Base-by-base conservation (phyloP, 2,888 invertebrate genomes). In the Nysson spinosus region DNA sequence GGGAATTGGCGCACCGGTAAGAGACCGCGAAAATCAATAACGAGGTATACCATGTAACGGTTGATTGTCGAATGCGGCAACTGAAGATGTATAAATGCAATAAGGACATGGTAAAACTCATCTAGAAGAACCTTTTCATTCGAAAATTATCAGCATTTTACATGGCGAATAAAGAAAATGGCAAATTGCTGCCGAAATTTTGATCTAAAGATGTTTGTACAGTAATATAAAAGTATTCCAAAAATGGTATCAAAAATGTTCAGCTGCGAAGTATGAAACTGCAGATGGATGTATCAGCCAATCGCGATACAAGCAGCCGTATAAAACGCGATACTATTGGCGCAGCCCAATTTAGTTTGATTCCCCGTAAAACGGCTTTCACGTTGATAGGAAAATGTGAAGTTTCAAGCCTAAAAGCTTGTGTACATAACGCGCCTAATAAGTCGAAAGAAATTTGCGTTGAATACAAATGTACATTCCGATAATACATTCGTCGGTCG, bases 21-120 rank as follows among this genome's bases (percentile, higher is more conserved):
- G 72, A 62, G 69, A 65, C 58, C 61, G 68, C 68, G 63, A 77
- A 75, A 77, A 75, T 75, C 75, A 77, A 75, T 75, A 75, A 78
- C 55, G 70, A 72, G 71, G 73, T 81, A 78, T 83, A 79, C 80
- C 69, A 72, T 70, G 50, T 63, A 77, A 81, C 73, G 74, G 75
- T 76, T 78, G 77, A 82, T 77, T 69, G 79, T 70, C 73, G 71
- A 77, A 75, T 73, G 71, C 72, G 72, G 71, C 65, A 69, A 19
- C 39, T 43, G 26, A 19, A 30, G 26, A 7, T 24, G 34, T 34
- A 34, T 14, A 30, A n/a, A n/a, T n/a, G n/a, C n/a, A n/a, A n/a
- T n/a, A n/a, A n/a, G n/a, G n/a, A n/a, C n/a, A n/a, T n/a, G n/a
- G n/a, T n/a, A n/a, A n/a, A n/a, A n/a, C n/a, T n/a, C n/a, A n/a